Base-by-base conservation (phyloP, 1,140 invertebrate species). In the Drosophila ogumai region DNA sequence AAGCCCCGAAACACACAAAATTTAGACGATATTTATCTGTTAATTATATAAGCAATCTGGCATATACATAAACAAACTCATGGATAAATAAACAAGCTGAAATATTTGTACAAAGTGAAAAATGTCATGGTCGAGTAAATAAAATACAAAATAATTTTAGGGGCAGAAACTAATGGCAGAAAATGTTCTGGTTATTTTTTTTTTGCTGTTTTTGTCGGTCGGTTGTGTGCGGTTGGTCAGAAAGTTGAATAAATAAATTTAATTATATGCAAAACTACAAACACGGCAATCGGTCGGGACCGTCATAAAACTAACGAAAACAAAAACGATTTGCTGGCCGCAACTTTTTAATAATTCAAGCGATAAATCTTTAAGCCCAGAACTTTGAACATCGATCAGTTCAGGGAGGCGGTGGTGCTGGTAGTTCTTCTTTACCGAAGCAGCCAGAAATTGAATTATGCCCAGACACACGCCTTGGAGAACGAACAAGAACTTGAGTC, bases 231-330 rank as follows among this genome's bases (percentile, higher is more conserved):
- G 69, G 63, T 55, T 60, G 69, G 69, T 66, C 74, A 76, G 19
- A 68, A 76, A 76, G 74, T 56, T 68, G 74, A 76, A 68, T 77
- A 77, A 77, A 77, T 77, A 60, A 77, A 75, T 66, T 75, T 75
- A 75, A 75, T 75, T 75, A 75, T 75, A 75, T 75, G 72, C 73
- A 75, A 75, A 66, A 66, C 71, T 75, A 75, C 73, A 58, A 40
- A 63, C 52, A 65, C 44, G 41, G 57, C 71, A 69, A 74, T 57
- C 59, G 50, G 17, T 46, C 2, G 17, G 19, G 50, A 57, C 17
- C 31, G 56, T 75, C 59, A 74, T 55, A 65, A 44, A 50, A 75
- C 60, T 52, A 75, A 66, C 57, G 65, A 75, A 75, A 75, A 66
- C 73, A 75, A 73, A 49, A 73, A 22, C 69, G 69, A 59, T 73